Conservation (phyloP, 2,888 invertebrate genomes). For the Sinodicranocentrus sp. region DNA sequence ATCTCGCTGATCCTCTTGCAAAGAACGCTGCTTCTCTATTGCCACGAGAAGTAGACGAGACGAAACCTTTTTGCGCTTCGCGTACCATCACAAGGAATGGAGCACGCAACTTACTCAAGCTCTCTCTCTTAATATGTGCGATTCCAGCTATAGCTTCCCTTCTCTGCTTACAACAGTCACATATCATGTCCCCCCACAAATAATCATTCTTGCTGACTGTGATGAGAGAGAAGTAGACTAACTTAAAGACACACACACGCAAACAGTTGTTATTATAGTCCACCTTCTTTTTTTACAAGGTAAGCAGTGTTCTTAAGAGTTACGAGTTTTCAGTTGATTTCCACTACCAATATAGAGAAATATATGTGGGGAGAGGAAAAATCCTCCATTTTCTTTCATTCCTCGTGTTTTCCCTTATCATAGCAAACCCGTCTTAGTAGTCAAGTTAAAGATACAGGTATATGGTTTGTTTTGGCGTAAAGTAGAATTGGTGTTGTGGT, state of each 20-base stretch:
- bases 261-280: too few relatives aligned
- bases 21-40: slow-evolving; percentile 20
- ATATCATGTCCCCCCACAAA: not conserved
- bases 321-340: not conserved
- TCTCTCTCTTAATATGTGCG: not conserved
- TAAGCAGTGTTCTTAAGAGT: not conserved
- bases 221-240: not conserved
- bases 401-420: too few relatives aligned
- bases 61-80: slow-evolving; percentile 28
- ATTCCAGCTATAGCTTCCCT: too few relatives aligned
- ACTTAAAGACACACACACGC: too few relatives aligned
- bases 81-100: not conserved
- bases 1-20: slow-evolving; percentile 25
- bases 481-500: not conserved
- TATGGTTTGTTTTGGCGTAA: not conserved
- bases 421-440: not conserved
- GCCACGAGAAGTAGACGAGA: not conserved
- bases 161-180: too few relatives aligned
- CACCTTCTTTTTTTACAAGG: not conserved
- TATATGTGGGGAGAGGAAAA: too few relatives aligned
- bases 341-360: not conserved
- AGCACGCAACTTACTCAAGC: not conserved
- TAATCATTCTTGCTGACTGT: too few relatives aligned
- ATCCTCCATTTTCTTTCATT: too few relatives aligned
- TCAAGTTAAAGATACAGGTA: not conserved